These are phyloP conservation scores for Limnephilus marmoratus DNA, from an alignment of 2,888 invertebrate genomes.

Conservation along the genomic window DNA sequence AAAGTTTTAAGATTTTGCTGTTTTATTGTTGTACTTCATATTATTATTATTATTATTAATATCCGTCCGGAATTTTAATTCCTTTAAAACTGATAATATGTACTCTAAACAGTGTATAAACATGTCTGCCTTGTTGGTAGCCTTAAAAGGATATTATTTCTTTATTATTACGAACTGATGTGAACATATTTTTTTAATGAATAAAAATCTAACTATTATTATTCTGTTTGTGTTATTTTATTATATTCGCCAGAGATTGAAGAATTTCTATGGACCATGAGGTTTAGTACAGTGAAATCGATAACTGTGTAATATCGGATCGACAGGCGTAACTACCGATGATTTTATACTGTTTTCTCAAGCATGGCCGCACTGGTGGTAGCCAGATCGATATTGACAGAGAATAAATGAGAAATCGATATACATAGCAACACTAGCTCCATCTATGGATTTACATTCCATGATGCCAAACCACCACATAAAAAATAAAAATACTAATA, in stretches of 20 bases:
- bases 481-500: too few relatives aligned
- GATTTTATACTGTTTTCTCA: too few relatives aligned
- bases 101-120: background rate
- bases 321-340: too few relatives aligned
- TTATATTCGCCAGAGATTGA: background rate
- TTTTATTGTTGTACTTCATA: background rate
- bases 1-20: background rate
- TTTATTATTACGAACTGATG: background rate
- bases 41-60: background rate
- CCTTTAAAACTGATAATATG: background rate
- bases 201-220: background rate
- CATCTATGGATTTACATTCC: too few relatives aligned
- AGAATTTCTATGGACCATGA: background rate
- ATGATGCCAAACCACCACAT: too few relatives aligned
- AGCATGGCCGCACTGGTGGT: too few relatives aligned
- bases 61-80: background rate
- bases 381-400: too few relatives aligned
- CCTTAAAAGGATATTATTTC: background rate
- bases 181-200: conserved; percentile 7
- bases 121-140: background rate
- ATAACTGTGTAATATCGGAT: too few relatives aligned
- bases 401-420: too few relatives aligned
- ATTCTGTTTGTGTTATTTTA: background rate
- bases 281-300: too few relatives aligned
- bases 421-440: too few relatives aligned